phyloP scores from a whole-genome alignment of 2,797 vertebrate genomes.

The Acrossocheilus fasciatus region DNA sequence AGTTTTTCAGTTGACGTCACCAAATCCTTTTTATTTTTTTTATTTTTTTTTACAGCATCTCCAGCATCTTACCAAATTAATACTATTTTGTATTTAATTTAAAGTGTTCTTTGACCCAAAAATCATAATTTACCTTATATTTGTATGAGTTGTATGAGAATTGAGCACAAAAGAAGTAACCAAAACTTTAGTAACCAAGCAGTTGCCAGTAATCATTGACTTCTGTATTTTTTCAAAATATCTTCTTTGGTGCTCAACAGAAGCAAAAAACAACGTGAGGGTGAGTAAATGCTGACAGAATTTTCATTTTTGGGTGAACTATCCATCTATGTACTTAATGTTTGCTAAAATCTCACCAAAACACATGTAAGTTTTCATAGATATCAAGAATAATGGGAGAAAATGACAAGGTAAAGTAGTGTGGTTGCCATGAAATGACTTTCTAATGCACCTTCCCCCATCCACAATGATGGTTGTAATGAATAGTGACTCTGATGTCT shows the following conservation, averaged over 20 bases:
- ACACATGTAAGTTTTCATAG: background rate
- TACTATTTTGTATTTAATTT: background rate
- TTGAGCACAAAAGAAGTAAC: too few species aligned
- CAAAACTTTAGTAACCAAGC: too few species aligned
- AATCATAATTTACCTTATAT: too few species aligned
- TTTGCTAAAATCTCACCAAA: background rate
- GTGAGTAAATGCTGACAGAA: background rate
- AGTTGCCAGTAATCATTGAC: too few species aligned
- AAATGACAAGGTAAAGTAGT: background rate
- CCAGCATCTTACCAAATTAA: background rate
- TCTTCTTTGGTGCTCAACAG: background rate
- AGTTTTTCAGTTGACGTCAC: background rate
- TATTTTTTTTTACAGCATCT: too few species aligned
- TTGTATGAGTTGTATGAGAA: too few species aligned
- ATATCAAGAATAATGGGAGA: background rate
- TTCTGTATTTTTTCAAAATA: background rate
- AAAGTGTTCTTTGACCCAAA: too few species aligned
- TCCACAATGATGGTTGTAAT: background rate
- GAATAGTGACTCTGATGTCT: background rate
- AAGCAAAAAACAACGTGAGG: background rate
- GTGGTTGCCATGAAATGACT: slow-evolving; percentile 23
- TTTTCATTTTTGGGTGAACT: background rate
- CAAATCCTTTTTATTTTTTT: too few species aligned
- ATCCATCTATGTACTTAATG: background rate
- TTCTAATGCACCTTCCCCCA: background rate